Conservation (phyloP, 2,113 vertebrate genomes). For the Rhynchopsitta pachyrhyncha region DNA sequence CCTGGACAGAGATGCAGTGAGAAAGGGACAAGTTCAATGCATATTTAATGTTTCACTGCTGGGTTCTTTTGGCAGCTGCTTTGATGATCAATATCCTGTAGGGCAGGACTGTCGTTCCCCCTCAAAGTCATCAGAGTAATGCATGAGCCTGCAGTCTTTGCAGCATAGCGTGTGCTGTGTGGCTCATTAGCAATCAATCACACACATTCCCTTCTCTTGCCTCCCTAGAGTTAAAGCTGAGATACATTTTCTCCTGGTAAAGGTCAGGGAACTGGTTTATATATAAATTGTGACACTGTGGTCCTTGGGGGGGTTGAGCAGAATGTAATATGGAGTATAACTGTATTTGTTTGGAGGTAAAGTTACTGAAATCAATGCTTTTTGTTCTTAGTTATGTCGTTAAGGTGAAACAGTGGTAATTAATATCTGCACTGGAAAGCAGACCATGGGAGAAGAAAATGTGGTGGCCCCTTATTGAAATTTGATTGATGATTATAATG, state of each 20-base stretch:
- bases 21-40: not conserved
- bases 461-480: not conserved
- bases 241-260: not conserved
- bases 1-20: not conserved
- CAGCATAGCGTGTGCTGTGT: accelerated
- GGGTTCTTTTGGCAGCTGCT: not conserved
- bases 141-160: not conserved
- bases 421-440: not conserved
- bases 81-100: not conserved
- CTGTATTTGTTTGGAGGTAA: not conserved
- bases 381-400: not conserved
- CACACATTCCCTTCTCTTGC: not conserved
- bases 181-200: not conserved
- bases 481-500: accelerated
- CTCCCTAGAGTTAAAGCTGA: not conserved
- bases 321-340: not conserved
- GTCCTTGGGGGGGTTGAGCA: not conserved
- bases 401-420: not conserved
- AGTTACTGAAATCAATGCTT: not conserved
- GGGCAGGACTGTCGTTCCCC: not conserved
- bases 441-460: not conserved
- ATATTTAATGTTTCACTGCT: not conserved
- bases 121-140: not conserved
- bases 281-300: not conserved
- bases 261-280: not conserved